Evolutionary conservation across 2,113 vertebrate genomes (phyloP), one percentile per base, ranked within the genome.

Genomic region (Microcebus jonahi): DNA sequence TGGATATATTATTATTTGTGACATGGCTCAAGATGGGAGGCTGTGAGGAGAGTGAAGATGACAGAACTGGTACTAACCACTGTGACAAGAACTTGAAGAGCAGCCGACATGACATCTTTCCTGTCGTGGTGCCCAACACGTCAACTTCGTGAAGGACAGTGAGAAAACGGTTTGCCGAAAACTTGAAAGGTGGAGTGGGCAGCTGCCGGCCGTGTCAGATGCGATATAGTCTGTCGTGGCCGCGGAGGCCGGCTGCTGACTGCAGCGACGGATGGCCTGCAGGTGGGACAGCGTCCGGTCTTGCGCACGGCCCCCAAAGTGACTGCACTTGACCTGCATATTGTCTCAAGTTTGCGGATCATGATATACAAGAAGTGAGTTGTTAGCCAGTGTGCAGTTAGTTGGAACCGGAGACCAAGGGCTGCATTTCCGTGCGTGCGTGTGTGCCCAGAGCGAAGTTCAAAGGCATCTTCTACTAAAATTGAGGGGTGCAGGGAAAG

Each of bases 71-170:
- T 98, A 98, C 99, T 99, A 99, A 99, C 98, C 98, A 98, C 97
- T 95, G 98, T 99, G 99, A 99, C 99, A 99, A 98, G 98, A 97
- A 98, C 98, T 99, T 99, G 99, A 99, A 99, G 99, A 99, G 98
- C 98, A 98, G 99, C 99, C 98, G 99, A 99, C 98, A 71, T 99
- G 99, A 99, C 98, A 98, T 98, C 98, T 98, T 99, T 98, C 98
- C 98, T 98, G 97, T 98, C 98, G 90, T 98, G 98, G 98, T 98
- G 98, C 98, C 87, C 98, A 98, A 99, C 99, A 99, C 99, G 98
- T 99, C 99, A 99, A 94, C 98, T 99, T 98, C 98, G 98, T 99
- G 99, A 99, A 99, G 98, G 99, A 99, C 98, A 98, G 98, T 98
- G 99, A 99, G 99, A 99, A 99, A 99, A 99, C 93, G 98, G 98